Base-by-base conservation (phyloP, 2,888 invertebrate species). In the Pediacus dermestoides region DNA sequence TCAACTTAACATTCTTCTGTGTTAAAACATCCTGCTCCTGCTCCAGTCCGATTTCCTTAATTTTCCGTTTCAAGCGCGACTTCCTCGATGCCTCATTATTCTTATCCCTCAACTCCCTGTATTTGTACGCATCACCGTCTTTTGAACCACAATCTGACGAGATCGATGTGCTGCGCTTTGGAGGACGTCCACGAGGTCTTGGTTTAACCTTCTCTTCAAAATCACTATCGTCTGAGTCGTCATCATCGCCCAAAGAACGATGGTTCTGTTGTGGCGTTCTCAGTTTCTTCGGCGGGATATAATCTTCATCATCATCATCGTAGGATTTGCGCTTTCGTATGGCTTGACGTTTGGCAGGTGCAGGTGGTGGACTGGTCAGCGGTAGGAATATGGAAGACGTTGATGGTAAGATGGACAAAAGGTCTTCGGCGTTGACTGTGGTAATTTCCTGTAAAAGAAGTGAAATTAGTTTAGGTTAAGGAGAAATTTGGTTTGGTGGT, bases 71-170 rank as follows among this genome's bases (percentile, higher is more conserved):
- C 71, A 80, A 77, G 47, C 86, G 71, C 1, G 85, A 85, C 52
- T 80, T 76, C 53, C 85, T 74, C 25, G 86, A 86, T 26, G 86
- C 85, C 67, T 85, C 85, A 61, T 87, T 87, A 66, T 87, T 87
- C 62, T 83, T 84, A 59, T 83, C 82, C 37, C 87, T 70, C 46
- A 82, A 72, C 58, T 84, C 82, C 33, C 82, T 71, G 62, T 86
- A 85, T 48, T 74, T 77, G 28, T 64, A 61, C 47, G 75, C 76
- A 21, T 70, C 57, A 66, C 43, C 34, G 58, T 66, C 39, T 68
- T 73, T 37, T 60, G 70, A 61, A 61, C 71, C 37, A n/a, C n/a
- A n/a, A 67, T 74, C 60, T 64, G 73, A 57, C 2, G 61, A 56
- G 12, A 64, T 44, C 4, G 74, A 74, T 8, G 57, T 53, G 41